Base-by-base conservation (phyloP, 2,888 invertebrate species). In the Cantharis rustica region DNA sequence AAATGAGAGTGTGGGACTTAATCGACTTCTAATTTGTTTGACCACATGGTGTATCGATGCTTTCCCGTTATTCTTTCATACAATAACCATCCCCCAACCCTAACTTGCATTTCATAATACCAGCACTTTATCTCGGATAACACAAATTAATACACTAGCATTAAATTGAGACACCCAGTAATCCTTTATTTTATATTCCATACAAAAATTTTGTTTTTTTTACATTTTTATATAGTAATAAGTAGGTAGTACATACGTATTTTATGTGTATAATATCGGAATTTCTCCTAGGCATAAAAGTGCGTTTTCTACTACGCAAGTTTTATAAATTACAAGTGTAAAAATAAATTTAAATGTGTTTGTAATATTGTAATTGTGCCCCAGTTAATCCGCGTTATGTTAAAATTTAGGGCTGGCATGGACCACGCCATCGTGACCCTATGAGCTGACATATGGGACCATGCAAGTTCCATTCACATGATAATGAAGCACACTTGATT, bases 11-110 rank as follows among this genome's bases (percentile, higher is more conserved):
- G 26, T 15, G 16, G 1, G 64, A 20, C 61, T 31, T 87, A 87
- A 87, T 88, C 86, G 87, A 86, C 87, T 86, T 87, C 87, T 87
- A 87, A 87, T 87, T 88, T 85, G 86, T 84, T 84, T 85, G 87
- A 86, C 88, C 88, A 88, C 86, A 88, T 88, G 87, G 85, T 85
- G 84, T 84, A 83, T 82, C 84, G 84, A 84, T 78, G 47, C 47
- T 76, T 79, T 83, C 83, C 82, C 83, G 26, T 62, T 83, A 81
- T 82, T 79, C 76, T 69, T 23, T 71, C 70, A 75, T 77, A 80
- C 81, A 83, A 83, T 81, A 69, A 63, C 62, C 47, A 83, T 83
- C 80, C 80, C 84, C 83, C 83, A 82, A 84, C 81, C 85, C 82
- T 81, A 86, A 85, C 85, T 86, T 86, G 86, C 85, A 83, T 83